Conservation (phyloP, 2,888 invertebrate species). For the Cerastoderma edule region DNA sequence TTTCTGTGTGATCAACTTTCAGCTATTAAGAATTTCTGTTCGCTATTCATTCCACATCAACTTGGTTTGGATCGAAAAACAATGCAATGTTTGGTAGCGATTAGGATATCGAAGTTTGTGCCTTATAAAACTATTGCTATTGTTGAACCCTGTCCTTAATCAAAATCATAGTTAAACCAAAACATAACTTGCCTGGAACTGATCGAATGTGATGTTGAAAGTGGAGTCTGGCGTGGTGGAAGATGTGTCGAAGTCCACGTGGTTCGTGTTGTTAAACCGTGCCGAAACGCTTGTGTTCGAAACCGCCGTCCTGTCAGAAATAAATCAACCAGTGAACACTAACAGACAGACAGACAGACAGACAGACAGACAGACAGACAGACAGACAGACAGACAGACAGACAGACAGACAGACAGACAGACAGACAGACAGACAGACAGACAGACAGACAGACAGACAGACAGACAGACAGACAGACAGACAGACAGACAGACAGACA, state of each 20-base stretch:
- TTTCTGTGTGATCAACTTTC: too few species aligned
- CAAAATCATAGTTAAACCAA: too few species aligned
- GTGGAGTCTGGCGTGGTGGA: neutral
- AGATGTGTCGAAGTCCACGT: neutral
- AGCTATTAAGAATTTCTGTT: too few species aligned
- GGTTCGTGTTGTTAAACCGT: constrained; percentile 11
- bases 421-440: neutral
- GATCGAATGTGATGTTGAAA: neutral
- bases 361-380: neutral
- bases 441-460: neutral
- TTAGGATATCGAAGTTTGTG: too few species aligned
- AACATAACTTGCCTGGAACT: constrained; percentile 13
- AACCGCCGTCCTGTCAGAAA: neutral
- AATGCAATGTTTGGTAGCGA: too few species aligned
- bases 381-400: constrained; percentile 1
- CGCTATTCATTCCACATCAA: too few species aligned
- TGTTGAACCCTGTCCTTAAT: too few species aligned
- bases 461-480: neutral
- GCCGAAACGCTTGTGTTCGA: neutral
- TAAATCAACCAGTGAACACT: neutral
- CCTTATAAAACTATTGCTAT: too few species aligned
- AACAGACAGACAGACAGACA: neutral
- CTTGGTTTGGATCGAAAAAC: too few species aligned
- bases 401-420: neutral
- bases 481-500: neutral